A percentile compares a stretch with the other conserved stretches of the same genome.
These are phyloP conservation scores for Martes flavigula DNA, from an alignment of 2,797 vertebrate species.

Conservation along the genomic window DNA sequence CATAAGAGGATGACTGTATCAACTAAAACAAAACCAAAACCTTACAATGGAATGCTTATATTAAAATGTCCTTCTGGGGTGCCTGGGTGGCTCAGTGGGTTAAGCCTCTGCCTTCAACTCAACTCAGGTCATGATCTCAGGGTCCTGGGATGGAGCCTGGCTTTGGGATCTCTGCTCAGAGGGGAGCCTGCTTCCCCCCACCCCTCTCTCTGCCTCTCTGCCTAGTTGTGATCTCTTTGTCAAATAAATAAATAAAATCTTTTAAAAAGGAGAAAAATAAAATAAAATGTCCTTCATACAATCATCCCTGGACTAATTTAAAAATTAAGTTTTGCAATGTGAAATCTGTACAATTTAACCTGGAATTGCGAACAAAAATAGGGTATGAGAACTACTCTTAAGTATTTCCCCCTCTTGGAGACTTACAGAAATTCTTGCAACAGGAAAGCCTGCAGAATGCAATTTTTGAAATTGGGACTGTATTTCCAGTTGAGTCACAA, in stretches of 20 bases:
- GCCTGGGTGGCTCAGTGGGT: no score
- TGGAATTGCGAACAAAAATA: conserved; percentile 2
- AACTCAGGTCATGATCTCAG: no score
- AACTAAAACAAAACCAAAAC: conserved; percentile 13
- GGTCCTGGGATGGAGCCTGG: no score
- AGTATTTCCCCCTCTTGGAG: not conserved
- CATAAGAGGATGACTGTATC: not conserved
- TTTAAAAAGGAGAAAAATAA: no score
- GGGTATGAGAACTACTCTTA: not conserved
- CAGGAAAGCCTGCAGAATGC: conserved; percentile 6
- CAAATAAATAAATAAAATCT: no score
- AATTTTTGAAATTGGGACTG: not conserved
- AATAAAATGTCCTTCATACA: conserved; percentile 9
- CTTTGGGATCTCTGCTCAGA: no score
- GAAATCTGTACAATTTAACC: not conserved
- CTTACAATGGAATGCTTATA: not conserved
- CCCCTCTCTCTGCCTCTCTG: no score
- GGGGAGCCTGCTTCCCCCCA: no score
- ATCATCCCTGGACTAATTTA: not conserved
- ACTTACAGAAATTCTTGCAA: conserved; percentile 14
- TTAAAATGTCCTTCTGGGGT: not conserved
- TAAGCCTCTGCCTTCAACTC: no score
- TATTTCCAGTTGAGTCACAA: conserved; percentile 43
- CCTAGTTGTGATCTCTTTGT: no score
- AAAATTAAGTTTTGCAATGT: not conserved